These are phyloP conservation scores for Tangara arthus DNA, from an alignment of 2,797 vertebrate species.

Conservation along the genomic window DNA sequence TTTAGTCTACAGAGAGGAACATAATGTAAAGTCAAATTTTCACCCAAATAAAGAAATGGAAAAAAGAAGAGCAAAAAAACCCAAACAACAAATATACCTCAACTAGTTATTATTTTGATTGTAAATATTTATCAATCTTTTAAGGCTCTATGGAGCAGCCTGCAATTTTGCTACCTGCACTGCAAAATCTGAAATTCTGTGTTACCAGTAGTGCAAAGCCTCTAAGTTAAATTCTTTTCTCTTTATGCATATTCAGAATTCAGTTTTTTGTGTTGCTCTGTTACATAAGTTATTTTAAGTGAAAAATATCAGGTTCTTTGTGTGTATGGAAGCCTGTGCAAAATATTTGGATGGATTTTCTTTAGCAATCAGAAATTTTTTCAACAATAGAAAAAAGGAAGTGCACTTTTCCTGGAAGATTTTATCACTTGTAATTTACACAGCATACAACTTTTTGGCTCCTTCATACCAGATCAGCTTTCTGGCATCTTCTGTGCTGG, in stretches of 20 bases:
- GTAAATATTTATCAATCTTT: background rate
- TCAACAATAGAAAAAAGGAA: background rate
- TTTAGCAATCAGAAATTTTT: background rate
- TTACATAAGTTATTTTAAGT: background rate
- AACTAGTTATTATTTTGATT: background rate
- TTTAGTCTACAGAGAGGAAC: background rate
- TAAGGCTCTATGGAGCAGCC: background rate
- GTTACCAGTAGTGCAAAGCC: background rate
- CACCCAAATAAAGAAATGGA: background rate
- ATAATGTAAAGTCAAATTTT: background rate
- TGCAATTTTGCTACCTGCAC: background rate
- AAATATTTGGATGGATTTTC: background rate
- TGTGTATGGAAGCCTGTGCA: background rate
- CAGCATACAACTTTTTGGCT: background rate
- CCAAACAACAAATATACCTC: fast-evolving
- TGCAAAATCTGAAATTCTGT: background rate
- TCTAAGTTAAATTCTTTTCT: background rate
- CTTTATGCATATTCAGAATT: background rate
- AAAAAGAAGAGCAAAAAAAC: background rate
- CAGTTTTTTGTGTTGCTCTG: background rate
- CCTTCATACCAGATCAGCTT: slow-evolving; percentile 81
- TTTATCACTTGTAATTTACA: background rate
- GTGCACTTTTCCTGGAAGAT: background rate
- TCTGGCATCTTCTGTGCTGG: slow-evolving; percentile 81
- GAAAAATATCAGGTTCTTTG: background rate